Percentiles rank a stretch among this genome's conserved stretches.
Evolutionary conservation across 2,888 invertebrate genomes (phyloP).

Genomic region (Drosophila nr. perissopoda): DNA sequence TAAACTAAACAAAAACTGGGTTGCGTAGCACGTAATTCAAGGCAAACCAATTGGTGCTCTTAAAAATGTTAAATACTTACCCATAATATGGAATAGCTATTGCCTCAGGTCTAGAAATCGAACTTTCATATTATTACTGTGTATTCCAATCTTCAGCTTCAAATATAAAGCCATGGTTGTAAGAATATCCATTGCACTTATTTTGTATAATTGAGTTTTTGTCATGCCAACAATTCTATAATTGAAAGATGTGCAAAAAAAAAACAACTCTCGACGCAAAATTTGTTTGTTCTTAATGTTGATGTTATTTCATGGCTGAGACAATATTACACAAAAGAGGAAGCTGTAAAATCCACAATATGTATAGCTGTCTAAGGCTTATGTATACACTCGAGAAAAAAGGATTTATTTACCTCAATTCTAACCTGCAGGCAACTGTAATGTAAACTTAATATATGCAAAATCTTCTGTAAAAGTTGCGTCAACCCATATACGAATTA

Average conservation of each 20-base stretch:
- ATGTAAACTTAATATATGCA: no score
- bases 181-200: slow-evolving; percentile 18
- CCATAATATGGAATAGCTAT: slow-evolving; percentile 22
- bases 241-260: background rate
- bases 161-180: slow-evolving; percentile 11
- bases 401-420: background rate
- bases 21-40: slow-evolving; percentile 40
- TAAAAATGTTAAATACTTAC: slow-evolving; percentile 4
- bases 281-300: slow-evolving; percentile 4
- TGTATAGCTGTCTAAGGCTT: background rate
- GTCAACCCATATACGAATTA: background rate
- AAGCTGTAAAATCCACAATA: slow-evolving; percentile 18
- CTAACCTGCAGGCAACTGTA: background rate
- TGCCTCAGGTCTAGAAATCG: background rate
- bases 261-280: background rate
- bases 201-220: background rate
- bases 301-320: slow-evolving; percentile 3
- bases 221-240: background rate
- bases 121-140: background rate
- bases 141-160: background rate
- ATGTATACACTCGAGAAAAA: background rate
- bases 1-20: slow-evolving; percentile 62
- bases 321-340: slow-evolving; percentile 35
- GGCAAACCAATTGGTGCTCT: slow-evolving; percentile 30
- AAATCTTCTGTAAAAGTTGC: background rate